phyloP scores from a whole-genome alignment of 1,140 invertebrate genomes.

The Chelonus insularis region DNA sequence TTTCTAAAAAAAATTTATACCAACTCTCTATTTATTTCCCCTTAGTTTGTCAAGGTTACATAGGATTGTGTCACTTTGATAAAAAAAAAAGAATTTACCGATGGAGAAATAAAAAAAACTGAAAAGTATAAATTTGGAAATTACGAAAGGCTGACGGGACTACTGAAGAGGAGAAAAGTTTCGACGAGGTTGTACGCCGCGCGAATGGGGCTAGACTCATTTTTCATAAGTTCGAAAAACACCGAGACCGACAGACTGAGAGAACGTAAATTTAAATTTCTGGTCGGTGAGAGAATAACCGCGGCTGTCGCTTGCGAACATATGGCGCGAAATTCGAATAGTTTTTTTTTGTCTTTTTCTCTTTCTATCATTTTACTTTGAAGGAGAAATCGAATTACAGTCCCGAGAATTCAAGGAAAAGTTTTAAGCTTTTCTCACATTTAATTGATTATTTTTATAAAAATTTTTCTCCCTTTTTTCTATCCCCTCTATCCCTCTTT shows the following conservation, averaged over 20 bases:
- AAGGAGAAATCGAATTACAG: constrained; percentile 12
- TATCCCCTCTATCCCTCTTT: neutral
- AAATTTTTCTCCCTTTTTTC: neutral
- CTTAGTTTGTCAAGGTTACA: too few relatives aligned
- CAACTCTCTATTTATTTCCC: too few relatives aligned
- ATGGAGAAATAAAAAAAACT: neutral
- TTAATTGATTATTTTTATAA: neutral
- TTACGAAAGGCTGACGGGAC: neutral
- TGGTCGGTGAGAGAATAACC: constrained; percentile 31
- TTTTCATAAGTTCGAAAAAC: constrained; percentile 58
- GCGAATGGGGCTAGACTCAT: constrained; percentile 45
- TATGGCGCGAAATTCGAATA: constrained; percentile 52
- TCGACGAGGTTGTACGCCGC: neutral
- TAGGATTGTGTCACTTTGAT: too few relatives aligned
- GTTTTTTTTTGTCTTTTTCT: constrained; percentile 37
- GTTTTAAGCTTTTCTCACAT: neutral
- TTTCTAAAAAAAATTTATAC: too few relatives aligned
- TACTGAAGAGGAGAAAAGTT: constrained; percentile 3
- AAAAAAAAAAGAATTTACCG: too few relatives aligned
- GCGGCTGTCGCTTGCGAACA: constrained; percentile 38
- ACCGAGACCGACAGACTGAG: constrained; percentile 19
- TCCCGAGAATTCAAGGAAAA: neutral
- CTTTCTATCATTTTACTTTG: neutral
- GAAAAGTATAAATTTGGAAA: constrained; percentile 11
- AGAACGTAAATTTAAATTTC: constrained; percentile 57